Evolutionary conservation across 1,140 invertebrate genomes (phyloP).

Genomic region (Apis florea): DNA sequence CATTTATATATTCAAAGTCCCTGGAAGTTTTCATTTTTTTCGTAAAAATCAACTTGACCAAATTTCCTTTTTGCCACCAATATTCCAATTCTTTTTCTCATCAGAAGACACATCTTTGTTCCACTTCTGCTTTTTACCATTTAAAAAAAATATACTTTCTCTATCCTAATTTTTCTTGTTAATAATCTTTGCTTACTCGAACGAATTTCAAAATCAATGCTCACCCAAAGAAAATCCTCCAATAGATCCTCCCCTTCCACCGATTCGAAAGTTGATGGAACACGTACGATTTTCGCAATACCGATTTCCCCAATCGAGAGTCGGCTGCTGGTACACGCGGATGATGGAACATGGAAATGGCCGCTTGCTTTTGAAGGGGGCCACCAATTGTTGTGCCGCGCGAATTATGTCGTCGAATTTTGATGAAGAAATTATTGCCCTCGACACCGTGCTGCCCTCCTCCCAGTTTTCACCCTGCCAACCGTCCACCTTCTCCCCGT

Average conservation of each 20-base stretch:
- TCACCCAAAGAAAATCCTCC: not conserved
- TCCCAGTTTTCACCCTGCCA: conserved; percentile 23
- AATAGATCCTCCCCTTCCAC: not conserved
- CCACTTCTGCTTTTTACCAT: no score
- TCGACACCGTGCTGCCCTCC: not conserved
- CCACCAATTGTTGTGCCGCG: conserved; percentile 35
- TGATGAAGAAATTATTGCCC: conserved; percentile 48
- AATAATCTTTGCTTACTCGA: no score
- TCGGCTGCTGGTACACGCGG: not conserved
- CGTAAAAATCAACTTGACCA: no score
- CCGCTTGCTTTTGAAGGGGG: conserved; percentile 31
- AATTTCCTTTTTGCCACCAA: no score
- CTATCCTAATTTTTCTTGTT: no score
- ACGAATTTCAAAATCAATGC: no score
- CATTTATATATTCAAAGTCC: no score
- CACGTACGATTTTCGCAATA: not conserved
- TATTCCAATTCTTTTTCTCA: no score
- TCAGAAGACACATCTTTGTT: no score
- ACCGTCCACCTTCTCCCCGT: not conserved
- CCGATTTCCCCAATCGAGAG: conserved; percentile 17
- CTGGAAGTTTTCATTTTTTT: no score
- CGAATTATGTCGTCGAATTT: conserved; percentile 53
- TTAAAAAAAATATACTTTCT: no score
- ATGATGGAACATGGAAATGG: conserved; percentile 46
- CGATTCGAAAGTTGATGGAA: not conserved